phyloP scores from a whole-genome alignment of 2,797 vertebrate species.

The Brachymystax lenok region DNA sequence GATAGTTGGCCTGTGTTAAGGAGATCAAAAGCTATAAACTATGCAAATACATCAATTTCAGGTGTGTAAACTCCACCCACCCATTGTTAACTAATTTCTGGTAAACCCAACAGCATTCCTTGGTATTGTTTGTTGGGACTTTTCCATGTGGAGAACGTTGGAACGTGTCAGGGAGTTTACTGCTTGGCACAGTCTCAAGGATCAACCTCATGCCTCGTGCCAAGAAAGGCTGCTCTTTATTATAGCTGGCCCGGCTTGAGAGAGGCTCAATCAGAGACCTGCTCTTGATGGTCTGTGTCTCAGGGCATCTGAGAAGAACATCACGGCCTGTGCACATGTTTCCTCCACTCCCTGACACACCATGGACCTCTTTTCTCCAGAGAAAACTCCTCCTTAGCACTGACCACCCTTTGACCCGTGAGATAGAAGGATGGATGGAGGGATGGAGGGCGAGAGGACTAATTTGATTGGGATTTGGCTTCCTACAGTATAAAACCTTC shows the following conservation, averaged over 20 bases:
- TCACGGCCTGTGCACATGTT: not conserved
- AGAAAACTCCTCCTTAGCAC: slow-evolving; percentile 3
- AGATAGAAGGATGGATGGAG: not conserved
- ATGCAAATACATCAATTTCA: not conserved
- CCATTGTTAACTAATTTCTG: not conserved
- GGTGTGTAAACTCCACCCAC: not conserved
- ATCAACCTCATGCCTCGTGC: not conserved
- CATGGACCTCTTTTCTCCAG: not conserved
- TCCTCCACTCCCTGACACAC: not conserved
- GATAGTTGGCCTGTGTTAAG: not conserved
- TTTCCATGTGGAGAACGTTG: not conserved
- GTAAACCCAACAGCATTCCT: slow-evolving; percentile 6
- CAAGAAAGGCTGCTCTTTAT: slow-evolving; percentile 5
- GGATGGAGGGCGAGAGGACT: not conserved
- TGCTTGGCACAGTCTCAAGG: not conserved
- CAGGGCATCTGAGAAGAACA: not conserved
- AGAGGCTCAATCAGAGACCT: not conserved
- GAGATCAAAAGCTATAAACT: not conserved
- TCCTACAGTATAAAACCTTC: not conserved
- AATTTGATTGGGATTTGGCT: slow-evolving; percentile 5
- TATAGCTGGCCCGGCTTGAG: slow-evolving; percentile 9
- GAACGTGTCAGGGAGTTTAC: not conserved
- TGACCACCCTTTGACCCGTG: not conserved
- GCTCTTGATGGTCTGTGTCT: not conserved
- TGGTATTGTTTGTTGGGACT: not conserved